These are phyloP conservation scores for Hypolimnas misippus DNA, from an alignment of 2,888 invertebrate species.

Conservation along the genomic window DNA sequence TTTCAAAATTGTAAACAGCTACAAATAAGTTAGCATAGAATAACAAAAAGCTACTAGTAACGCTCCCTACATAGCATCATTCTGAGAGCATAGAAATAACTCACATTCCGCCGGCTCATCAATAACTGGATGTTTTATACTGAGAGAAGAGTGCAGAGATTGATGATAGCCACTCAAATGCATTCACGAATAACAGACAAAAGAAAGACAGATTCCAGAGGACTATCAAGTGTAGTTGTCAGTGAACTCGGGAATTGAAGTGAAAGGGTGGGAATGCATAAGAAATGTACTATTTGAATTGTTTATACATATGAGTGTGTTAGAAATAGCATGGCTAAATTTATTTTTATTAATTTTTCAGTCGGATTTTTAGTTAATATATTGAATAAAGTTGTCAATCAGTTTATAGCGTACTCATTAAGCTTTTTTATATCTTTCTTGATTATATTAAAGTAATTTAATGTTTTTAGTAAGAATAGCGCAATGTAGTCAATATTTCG, in stretches of 20 bases:
- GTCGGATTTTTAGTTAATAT: too few species aligned
- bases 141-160: constrained; percentile 3
- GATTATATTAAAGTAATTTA: too few species aligned
- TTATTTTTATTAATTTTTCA: too few species aligned
- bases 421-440: too few species aligned
- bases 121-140: neutral
- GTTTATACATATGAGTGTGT: constrained; percentile 44
- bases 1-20: too few species aligned
- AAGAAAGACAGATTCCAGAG: constrained; percentile 8
- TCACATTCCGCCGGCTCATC: constrained; percentile 1
- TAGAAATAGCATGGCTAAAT: too few species aligned
- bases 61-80: neutral
- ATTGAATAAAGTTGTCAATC: too few species aligned
- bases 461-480: too few species aligned
- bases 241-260: constrained; percentile 60
- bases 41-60: neutral
- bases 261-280: constrained; percentile 65
- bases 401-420: too few species aligned
- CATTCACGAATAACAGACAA: neutral
- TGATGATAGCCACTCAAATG: constrained; percentile 4
- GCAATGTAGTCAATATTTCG: too few species aligned
- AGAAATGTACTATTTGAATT: constrained; percentile 74
- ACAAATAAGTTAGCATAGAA: too few species aligned
- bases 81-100: neutral
- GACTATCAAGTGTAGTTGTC: constrained; percentile 56